Percentiles rank a stretch among this genome's conserved stretches.
Conservation (phyloP, 2,113 vertebrate genomes). For the Hirundichthys speculiger region DNA sequence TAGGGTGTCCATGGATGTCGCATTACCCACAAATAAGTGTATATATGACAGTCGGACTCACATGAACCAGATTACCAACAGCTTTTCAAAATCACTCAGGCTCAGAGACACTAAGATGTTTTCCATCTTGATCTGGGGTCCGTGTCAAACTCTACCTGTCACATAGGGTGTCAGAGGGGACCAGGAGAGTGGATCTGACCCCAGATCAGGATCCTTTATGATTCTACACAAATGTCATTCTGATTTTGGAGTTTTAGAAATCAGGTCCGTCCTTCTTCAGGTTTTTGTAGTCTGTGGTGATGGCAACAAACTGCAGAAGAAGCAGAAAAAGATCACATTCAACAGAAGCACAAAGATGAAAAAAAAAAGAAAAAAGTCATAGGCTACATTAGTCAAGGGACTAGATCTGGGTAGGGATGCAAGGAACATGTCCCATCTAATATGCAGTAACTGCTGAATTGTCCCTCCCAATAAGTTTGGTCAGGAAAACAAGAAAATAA, state of each 20-base stretch:
- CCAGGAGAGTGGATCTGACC: not conserved
- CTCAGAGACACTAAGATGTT: slow-evolving; percentile 12
- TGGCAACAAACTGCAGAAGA: slow-evolving; percentile 83
- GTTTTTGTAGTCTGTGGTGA: slow-evolving; percentile 89
- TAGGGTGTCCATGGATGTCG: not conserved
- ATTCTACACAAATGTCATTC: not conserved
- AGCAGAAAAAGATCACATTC: not conserved
- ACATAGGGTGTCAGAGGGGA: not conserved
- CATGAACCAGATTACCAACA: slow-evolving; percentile 6
- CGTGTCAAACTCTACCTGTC: not conserved
- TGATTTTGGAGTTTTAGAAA: slow-evolving; percentile 78
- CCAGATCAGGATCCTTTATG: slow-evolving; percentile 19
- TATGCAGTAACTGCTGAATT: too few relatives aligned
- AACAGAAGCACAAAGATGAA: not conserved
- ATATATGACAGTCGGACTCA: not conserved
- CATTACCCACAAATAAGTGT: not conserved
- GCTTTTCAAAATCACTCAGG: slow-evolving; percentile 12
- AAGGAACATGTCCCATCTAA: too few relatives aligned
- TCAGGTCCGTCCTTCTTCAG: slow-evolving; percentile 93
- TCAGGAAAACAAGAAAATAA: too few relatives aligned
- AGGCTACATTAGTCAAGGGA: not conserved
- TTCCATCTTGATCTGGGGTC: not conserved
- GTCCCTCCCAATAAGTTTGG: too few relatives aligned
- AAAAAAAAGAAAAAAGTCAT: too few relatives aligned
- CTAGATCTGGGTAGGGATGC: too few relatives aligned